Base-by-base conservation (phyloP, 2,113 vertebrate species). In the Pandion haliaetus region DNA sequence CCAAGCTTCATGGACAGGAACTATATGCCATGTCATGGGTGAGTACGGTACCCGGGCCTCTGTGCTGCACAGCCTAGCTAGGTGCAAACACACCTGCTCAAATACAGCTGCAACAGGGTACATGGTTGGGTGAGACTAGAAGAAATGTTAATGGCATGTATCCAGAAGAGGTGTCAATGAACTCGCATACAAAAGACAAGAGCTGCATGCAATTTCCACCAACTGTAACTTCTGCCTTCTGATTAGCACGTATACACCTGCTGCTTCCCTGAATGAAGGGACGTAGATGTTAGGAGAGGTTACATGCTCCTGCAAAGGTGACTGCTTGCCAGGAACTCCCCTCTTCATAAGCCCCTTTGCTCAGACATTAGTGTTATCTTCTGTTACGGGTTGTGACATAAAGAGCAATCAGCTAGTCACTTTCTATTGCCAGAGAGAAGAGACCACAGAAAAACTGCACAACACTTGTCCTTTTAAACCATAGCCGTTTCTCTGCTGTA, bases 191-290 rank as follows among this genome's bases (percentile, higher is more conserved):
- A 79, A 74, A 85, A 85, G 28, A 65, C 18, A 69, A 82, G 65
- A 71, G 38, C 10, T 76, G 31, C 45, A 45, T 25, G 40, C 61
- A 40, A 31, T 58, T 80, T 76, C 57, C 36, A 79, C 28, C 10
- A 49, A 18, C 31, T 28, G 31, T 9, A 63, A 12, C 32, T 91
- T 80, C 66, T 76, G n/a, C 38, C 16, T 59, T 76, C 26, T 20
- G 29, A 77, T 45, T 36, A 72, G 54, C 25, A 59, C 0, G 0
- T 52, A 15, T 15, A 59, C 3, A 7, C 1, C 1, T 0, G 10
- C 81, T 73, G 49, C 52, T 69, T 61, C 32, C 32, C 44, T 47
- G 58, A 69, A 55, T 7, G 26, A 79, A 76, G 28, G 32, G 28
- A 45, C 3, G 0, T 7, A 63, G n/a, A 14, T 14, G 24, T 74